Evolutionary conservation across 2,113 vertebrate species (phyloP).

Genomic region (Ammodytes dubius): DNA sequence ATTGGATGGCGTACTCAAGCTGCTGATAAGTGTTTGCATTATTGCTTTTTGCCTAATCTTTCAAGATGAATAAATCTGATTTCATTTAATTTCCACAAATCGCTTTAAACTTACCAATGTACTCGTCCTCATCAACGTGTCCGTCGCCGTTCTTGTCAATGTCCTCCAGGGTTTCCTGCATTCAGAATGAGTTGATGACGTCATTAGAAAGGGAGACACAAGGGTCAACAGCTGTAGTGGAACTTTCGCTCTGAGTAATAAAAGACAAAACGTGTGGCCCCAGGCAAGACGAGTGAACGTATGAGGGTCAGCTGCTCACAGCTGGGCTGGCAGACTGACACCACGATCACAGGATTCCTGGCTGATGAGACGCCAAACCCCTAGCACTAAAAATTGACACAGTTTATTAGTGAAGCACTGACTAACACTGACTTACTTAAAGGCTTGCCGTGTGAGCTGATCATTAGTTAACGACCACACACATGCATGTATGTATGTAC

Average conservation of each 20-base stretch:
- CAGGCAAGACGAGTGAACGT: conserved; percentile 22
- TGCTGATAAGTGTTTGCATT: not conserved
- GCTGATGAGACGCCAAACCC: conserved; percentile 30
- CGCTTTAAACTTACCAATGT: conserved; percentile 89
- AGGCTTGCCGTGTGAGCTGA: conserved; percentile 23
- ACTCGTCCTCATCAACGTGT: conserved; percentile 96
- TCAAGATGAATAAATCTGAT: not conserved
- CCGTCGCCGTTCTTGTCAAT: conserved; percentile 96
- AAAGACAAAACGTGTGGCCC: conserved; percentile 49
- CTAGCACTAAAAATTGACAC: conserved; percentile 16
- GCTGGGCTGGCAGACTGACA: conserved; percentile 47
- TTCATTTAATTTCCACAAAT: not conserved
- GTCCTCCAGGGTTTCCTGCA: conserved; percentile 97
- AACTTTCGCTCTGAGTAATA: conserved; percentile 54
- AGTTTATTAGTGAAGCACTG: conserved; percentile 10
- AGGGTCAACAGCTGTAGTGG: conserved; percentile 39
- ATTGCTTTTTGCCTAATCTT: not conserved
- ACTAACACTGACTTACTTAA: conserved; percentile 12
- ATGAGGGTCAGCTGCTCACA: conserved; percentile 44
- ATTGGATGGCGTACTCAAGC: not conserved
- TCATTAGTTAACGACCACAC: conserved; percentile 15
- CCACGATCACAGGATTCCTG: conserved; percentile 20
- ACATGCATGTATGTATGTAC: not conserved
- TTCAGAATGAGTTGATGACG: conserved; percentile 58
- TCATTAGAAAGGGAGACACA: conserved; percentile 53